Base-by-base conservation (phyloP, 1,140 invertebrate genomes). In the Drosophila saltans region DNA sequence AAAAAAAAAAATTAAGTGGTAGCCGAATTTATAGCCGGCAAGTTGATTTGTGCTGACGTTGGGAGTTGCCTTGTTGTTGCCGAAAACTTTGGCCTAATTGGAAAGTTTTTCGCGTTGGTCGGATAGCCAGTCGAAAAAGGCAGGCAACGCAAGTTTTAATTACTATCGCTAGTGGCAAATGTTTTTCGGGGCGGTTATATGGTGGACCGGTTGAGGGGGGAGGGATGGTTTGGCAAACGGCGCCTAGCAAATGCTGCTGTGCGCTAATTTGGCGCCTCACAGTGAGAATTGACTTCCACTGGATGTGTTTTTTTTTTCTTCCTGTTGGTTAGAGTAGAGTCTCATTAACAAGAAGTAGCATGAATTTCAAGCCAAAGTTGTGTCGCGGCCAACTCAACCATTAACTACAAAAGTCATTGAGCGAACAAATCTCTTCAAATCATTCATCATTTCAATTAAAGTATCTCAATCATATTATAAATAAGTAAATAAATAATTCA, bases 101-200 rank as follows among this genome's bases (percentile, higher is more conserved):
- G 74, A 88, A 88, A 88, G 83, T 88, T 89, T 86, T 80, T 67
- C 63, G 67, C 68, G 57, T 66, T 69, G 75, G 58, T 72, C 69
- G 30, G 24, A 36, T 40, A 40, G 40, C 30, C 77, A 77, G 62
- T 67, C 79, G 82, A 78, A 82, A 88, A 82, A 36, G 80, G 82
- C 79, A 82, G 82, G 66, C 69, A 86, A 82, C 83, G 77, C 80
- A 86, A 86, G 84, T 86, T 86, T 86, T 86, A 86, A 86, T 86
- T 86, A 86, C 83, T 83, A 75, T 85, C 82, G 83, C 83, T 65
- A 66, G 59, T 61, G 74, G 74, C 83, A 82, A 86, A 81, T 85
- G 79, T 77, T 72, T 75, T 72, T 75, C 73, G 72, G 45, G 45
- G 21, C 45, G 21, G 45, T 26, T 52, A 26, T 52, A 21, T 24